Evolutionary conservation across 2,113 vertebrate species (phyloP).

Genomic region (Scartelaos histophorus): DNA sequence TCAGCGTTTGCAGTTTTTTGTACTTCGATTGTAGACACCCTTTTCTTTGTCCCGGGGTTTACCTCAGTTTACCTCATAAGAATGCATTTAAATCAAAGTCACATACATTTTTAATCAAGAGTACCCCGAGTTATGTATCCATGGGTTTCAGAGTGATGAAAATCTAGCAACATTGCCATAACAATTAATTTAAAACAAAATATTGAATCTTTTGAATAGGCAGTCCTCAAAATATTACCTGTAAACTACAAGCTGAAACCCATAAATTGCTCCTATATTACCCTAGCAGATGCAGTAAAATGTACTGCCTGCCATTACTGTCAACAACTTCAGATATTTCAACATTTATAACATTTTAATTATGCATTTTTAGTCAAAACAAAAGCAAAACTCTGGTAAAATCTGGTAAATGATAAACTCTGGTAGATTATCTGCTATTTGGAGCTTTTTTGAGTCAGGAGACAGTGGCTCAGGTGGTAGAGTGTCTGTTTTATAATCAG

Average conservation of each 20-base stretch:
- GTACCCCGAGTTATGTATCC: background rate
- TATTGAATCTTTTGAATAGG: too few species aligned
- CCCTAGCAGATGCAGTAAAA: background rate
- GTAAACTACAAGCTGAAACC: too few species aligned
- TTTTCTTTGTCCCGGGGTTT: background rate
- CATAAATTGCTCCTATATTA: background rate
- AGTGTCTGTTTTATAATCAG: background rate
- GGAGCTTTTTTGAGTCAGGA: background rate
- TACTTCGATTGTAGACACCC: background rate
- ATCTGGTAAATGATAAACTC: too few species aligned
- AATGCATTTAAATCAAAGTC: background rate
- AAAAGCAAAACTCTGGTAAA: too few species aligned
- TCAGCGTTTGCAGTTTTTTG: background rate
- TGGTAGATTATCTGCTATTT: too few species aligned
- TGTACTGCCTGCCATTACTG: background rate
- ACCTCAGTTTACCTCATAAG: background rate
- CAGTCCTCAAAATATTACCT: too few species aligned
- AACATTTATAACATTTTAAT: too few species aligned
- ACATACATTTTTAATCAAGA: background rate
- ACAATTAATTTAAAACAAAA: too few species aligned
- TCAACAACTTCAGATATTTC: background rate
- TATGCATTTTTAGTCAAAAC: too few species aligned
- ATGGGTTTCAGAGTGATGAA: too few species aligned
- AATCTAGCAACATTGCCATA: too few species aligned
- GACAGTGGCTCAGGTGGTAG: background rate